Percentiles rank a stretch among this genome's conserved stretches.
phyloP scores from a whole-genome alignment of 1,140 invertebrate genomes.

The Vanessa atalanta region DNA sequence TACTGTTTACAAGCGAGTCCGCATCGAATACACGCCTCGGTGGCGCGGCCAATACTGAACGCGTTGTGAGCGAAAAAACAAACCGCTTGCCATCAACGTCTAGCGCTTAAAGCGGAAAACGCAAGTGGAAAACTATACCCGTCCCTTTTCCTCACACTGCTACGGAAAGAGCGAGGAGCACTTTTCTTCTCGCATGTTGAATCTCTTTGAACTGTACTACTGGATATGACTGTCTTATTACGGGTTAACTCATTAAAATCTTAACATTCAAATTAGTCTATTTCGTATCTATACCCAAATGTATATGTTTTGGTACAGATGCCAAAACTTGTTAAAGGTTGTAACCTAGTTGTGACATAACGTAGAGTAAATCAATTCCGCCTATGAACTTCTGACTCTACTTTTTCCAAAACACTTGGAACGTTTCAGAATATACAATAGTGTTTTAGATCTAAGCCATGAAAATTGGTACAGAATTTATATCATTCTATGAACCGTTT shows the following conservation, averaged over 20 bases:
- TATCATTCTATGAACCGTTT: no score
- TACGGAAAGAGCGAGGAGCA: neutral
- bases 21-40: constrained; percentile 52
- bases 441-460: no score
- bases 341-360: no score
- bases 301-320: neutral
- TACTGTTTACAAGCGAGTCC: constrained; percentile 43
- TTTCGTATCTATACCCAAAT: neutral
- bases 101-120: constrained; percentile 44
- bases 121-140: constrained; percentile 44
- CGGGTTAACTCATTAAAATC: constrained; percentile 7
- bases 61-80: constrained; percentile 55
- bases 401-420: no score
- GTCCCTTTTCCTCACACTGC: constrained; percentile 35
- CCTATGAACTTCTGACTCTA: no score
- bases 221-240: constrained; percentile 8
- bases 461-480: no score
- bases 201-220: constrained; percentile 9
- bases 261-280: neutral
- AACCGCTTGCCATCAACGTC: constrained; percentile 46
- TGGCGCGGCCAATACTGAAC: constrained; percentile 64
- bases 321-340: no score
- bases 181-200: constrained; percentile 35
- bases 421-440: no score
- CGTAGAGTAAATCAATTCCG: no score